A percentile compares a stretch with the other conserved stretches of the same genome.
These are phyloP conservation scores for Xiphydria camelus DNA, from an alignment of 2,888 invertebrate genomes.

Conservation along the genomic window DNA sequence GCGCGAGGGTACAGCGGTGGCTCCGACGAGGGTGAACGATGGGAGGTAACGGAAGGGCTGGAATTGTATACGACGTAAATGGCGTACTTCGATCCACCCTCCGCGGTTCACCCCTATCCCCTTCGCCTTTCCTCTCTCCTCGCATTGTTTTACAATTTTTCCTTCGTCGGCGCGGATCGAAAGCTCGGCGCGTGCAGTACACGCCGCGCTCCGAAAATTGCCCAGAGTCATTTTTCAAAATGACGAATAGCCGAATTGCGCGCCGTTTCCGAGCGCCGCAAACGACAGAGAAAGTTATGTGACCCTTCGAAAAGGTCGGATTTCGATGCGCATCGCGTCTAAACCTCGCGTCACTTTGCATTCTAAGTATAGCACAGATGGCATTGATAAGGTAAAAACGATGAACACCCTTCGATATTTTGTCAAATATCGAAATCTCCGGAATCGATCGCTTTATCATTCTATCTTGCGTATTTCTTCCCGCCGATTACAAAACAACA, in stretches of 20 bases:
- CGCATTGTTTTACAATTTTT: slow-evolving; percentile 26
- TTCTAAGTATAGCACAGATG: no score
- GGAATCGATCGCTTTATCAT: no score
- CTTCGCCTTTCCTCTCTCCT: not conserved
- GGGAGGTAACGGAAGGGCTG: not conserved
- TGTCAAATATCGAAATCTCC: no score
- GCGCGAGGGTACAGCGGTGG: not conserved
- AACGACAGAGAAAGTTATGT: no score
- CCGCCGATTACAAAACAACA: no score
- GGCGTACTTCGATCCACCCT: slow-evolving; percentile 6
- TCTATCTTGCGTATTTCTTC: no score
- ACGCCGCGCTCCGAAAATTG: not conserved
- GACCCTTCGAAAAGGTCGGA: no score
- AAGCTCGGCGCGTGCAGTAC: not conserved
- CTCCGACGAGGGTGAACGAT: not conserved
- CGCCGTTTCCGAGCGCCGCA: no score
- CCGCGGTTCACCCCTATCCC: slow-evolving; percentile 10
- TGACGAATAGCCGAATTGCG: slow-evolving; percentile 32
- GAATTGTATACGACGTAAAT: slow-evolving; percentile 2
- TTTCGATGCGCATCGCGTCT: no score
- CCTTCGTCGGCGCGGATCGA: slow-evolving; percentile 4
- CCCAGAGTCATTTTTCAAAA: slow-evolving; percentile 43
- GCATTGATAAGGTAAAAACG: no score
- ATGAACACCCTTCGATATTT: no score
- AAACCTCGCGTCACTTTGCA: no score